Conservation (phyloP, 2,888 invertebrate genomes). For the Aproaerema taeniolella region DNA sequence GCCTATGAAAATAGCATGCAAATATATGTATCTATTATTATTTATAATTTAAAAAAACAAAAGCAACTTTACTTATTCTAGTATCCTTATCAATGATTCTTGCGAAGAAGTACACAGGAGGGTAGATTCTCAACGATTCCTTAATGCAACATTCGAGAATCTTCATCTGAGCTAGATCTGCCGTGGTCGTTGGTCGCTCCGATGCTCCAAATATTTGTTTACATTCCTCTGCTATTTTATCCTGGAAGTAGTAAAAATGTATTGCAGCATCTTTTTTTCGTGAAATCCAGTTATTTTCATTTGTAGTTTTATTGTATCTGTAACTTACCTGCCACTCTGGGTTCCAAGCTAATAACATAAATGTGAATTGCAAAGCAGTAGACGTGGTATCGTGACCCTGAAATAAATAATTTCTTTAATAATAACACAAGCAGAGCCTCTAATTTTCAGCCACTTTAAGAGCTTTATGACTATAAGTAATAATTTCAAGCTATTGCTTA, state of each 20-base stretch:
- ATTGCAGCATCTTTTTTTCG: not conserved
- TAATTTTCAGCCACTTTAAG: too few species aligned
- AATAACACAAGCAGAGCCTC: not conserved
- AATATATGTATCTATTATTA: too few species aligned
- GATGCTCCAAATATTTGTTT: conserved; percentile 81
- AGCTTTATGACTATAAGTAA: too few species aligned
- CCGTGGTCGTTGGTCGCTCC: conserved; percentile 76
- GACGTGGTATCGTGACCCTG: conserved; percentile 75
- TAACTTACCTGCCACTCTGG: conserved; percentile 37
- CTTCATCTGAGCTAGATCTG: conserved; percentile 79
- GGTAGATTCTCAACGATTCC: conserved; percentile 80
- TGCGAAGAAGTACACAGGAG: conserved; percentile 82
- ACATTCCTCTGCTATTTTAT: conserved; percentile 78
- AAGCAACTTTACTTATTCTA: conserved; percentile 76
- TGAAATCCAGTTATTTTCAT: not conserved
- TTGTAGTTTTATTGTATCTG: too few species aligned
- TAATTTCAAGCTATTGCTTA: too few species aligned
- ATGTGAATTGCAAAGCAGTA: conserved; percentile 48
- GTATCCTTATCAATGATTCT: conserved; percentile 75
- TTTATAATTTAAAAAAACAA: too few species aligned
- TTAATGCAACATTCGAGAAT: conserved; percentile 84
- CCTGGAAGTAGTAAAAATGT: conserved; percentile 58
- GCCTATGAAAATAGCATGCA: too few species aligned
- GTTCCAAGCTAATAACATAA: conserved; percentile 64
- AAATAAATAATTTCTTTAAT: conserved; percentile 32